Evolutionary conservation across 2,797 vertebrate genomes (phyloP).

Genomic region (Pangasius sanitwongsei): DNA sequence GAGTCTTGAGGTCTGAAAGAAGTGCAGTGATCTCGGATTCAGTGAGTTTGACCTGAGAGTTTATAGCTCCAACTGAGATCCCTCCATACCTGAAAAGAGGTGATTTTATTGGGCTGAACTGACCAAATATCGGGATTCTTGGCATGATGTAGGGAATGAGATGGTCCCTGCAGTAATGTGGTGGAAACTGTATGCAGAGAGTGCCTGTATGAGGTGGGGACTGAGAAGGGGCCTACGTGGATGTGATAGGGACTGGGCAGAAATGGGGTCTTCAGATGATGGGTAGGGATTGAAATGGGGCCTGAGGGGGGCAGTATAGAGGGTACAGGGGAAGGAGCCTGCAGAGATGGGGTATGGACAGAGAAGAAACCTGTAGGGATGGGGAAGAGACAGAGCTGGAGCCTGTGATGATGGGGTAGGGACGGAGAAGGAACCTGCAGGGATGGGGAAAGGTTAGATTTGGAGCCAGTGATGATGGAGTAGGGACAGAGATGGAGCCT

Average conservation of each 20-base stretch:
- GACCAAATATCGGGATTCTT: neutral
- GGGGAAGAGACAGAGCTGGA: neutral
- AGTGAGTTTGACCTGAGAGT: slow-evolving; percentile 74
- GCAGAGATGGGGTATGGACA: neutral
- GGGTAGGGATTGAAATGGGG: neutral
- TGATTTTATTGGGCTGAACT: neutral
- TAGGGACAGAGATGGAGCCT: neutral
- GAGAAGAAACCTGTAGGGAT: neutral
- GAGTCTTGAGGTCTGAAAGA: slow-evolving; percentile 62
- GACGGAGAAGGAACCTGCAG: neutral
- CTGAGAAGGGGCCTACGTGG: neutral
- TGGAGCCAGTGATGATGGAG: neutral
- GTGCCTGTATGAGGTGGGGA: neutral
- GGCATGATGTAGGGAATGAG: neutral
- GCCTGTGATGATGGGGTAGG: neutral
- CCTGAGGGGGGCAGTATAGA: neutral
- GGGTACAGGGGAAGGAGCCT: neutral
- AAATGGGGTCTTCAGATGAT: neutral
- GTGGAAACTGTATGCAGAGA: neutral
- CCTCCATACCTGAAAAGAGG: slow-evolving; percentile 71
- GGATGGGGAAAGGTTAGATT: neutral
- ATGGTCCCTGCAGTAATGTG: neutral
- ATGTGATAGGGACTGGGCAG: neutral
- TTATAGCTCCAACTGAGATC: slow-evolving; percentile 75
- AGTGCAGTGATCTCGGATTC: slow-evolving; percentile 60